phyloP scores from a whole-genome alignment of 1,140 invertebrate genomes.

The Stenopsyche tienmushanensis region DNA sequence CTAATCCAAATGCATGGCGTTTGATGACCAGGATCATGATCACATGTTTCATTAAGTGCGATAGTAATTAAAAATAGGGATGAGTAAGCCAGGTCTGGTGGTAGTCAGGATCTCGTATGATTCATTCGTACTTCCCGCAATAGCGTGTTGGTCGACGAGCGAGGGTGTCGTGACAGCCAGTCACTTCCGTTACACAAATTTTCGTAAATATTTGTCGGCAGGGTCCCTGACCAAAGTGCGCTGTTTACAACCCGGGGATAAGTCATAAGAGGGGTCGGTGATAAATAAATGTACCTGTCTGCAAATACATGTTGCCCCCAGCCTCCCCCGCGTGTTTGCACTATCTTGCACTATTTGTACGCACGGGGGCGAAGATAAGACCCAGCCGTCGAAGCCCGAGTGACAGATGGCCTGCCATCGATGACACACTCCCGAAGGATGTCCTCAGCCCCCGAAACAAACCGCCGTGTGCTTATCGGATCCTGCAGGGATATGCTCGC shows the following conservation, averaged over 20 bases:
- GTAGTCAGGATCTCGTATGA: too few relatives aligned
- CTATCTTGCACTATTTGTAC: constrained; percentile 35
- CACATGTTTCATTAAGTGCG: too few relatives aligned
- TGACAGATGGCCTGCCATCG: constrained; percentile 8
- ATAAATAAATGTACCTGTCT: constrained; percentile 31
- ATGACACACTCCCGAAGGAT: too few relatives aligned
- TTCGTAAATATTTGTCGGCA: constrained; percentile 34
- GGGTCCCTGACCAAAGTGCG: constrained; percentile 19
- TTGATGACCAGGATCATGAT: too few relatives aligned
- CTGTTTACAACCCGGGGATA: constrained; percentile 29
- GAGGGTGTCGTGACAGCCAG: constrained; percentile 4
- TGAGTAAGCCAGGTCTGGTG: too few relatives aligned
- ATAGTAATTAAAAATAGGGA: too few relatives aligned
- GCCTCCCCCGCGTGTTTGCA: constrained; percentile 31
- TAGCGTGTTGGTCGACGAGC: background rate
- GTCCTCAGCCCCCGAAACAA: too few relatives aligned
- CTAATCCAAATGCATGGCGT: too few relatives aligned
- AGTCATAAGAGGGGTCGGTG: constrained; percentile 12
- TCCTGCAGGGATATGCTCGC: too few relatives aligned
- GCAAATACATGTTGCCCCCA: constrained; percentile 20
- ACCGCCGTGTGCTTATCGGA: too few relatives aligned
- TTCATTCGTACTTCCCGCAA: constrained; percentile 11
- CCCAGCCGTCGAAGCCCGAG: background rate
- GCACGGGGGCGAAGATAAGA: background rate
- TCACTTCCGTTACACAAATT: constrained; percentile 28